Percentiles rank a stretch among this genome's conserved stretches.
phyloP scores from a whole-genome alignment of 1,140 invertebrate genomes.

The Schlechtendalia chinensis region DNA sequence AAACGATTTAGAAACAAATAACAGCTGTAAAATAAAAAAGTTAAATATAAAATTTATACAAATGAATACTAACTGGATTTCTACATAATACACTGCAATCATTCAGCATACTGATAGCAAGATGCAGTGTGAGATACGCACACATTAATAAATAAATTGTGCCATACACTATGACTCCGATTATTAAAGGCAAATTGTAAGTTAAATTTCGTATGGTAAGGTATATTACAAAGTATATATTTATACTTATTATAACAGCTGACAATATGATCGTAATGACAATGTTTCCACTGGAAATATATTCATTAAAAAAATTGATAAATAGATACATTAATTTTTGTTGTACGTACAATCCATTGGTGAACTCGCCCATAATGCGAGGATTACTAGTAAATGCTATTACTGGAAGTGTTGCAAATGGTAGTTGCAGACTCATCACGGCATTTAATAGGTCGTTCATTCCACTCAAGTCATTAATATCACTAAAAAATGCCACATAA shows the following conservation, averaged over 20 bases:
- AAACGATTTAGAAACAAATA: not conserved
- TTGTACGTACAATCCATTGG: slow-evolving; percentile 67
- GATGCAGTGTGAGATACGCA: slow-evolving; percentile 61
- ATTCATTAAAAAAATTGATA: not conserved
- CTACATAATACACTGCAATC: slow-evolving; percentile 50
- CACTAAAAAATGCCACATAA: slow-evolving; percentile 70
- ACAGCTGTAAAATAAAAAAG: not conserved
- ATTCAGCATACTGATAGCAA: slow-evolving; percentile 68
- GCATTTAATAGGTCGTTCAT: slow-evolving; percentile 92
- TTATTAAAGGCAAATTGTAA: slow-evolving; percentile 28
- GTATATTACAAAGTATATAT: slow-evolving; percentile 75
- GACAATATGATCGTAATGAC: slow-evolving; percentile 68
- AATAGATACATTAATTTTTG: not conserved
- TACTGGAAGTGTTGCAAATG: slow-evolving; percentile 81
- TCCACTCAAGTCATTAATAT: slow-evolving; percentile 72
- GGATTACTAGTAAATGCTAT: slow-evolving; percentile 82
- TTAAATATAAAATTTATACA: not conserved
- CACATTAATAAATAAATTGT: slow-evolving; percentile 52
- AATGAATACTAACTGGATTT: slow-evolving; percentile 51
- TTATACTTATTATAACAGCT: slow-evolving; percentile 73
- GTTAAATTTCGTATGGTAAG: slow-evolving; percentile 30
- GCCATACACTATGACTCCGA: slow-evolving; percentile 50
- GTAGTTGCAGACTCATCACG: slow-evolving; percentile 81
- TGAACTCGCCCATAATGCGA: slow-evolving; percentile 81
- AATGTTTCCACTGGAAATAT: slow-evolving; percentile 65